Evolutionary conservation across 2,797 vertebrate species (phyloP).

Genomic region (Avahi laniger): DNA sequence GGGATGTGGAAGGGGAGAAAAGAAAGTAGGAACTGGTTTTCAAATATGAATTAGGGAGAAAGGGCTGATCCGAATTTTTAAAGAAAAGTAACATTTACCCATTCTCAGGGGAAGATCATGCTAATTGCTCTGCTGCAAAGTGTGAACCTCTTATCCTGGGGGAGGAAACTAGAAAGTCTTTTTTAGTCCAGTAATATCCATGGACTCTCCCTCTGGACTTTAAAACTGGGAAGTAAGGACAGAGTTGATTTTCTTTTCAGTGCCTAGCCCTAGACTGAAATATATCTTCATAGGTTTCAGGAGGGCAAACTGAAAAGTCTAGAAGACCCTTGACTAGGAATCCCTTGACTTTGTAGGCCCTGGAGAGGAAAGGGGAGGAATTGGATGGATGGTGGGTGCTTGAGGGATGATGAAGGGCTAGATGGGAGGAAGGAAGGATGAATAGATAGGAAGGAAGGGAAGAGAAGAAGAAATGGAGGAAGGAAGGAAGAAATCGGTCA

Average conservation of each 20-base stretch:
- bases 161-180: not conserved
- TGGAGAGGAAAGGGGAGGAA: not conserved
- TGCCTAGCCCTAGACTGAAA: conserved; percentile 1
- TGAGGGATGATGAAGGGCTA: not conserved
- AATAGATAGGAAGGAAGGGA: not conserved
- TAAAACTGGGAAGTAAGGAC: not conserved
- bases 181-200: not conserved
- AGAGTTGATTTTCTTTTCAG: conserved; percentile 27
- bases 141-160: not conserved
- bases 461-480: not conserved
- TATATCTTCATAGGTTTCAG: not conserved
- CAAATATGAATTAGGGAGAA: not conserved
- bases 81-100: conserved; percentile 33
- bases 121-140: not conserved
- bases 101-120: not conserved
- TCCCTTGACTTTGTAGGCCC: conserved; percentile 5
- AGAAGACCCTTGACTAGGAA: not conserved
- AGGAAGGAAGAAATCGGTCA: not conserved
- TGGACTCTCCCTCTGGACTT: conserved; percentile 15
- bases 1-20: not conserved
- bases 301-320: not conserved
- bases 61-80: not conserved
- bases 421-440: not conserved
- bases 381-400: not conserved
- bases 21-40: not conserved